phyloP scores from a whole-genome alignment of 2,888 invertebrate genomes.

The Ichneumon xanthorius region DNA sequence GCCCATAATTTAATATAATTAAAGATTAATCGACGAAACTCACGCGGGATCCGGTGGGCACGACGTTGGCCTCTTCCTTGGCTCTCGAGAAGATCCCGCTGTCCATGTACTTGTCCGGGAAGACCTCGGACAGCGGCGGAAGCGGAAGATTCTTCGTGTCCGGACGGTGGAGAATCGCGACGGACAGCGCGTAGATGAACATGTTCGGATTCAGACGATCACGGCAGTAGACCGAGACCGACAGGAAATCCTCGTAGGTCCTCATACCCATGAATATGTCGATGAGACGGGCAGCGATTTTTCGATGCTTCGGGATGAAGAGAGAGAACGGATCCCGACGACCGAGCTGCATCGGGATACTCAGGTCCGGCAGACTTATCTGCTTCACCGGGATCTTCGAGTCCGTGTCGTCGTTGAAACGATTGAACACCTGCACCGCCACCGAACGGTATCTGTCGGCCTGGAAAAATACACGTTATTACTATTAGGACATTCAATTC shows the following conservation, averaged over 20 bases:
- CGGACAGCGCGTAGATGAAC: slow-evolving; percentile 92
- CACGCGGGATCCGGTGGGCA: slow-evolving; percentile 88
- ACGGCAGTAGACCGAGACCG: slow-evolving; percentile 89
- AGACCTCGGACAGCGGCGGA: slow-evolving; percentile 91
- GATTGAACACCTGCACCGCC: slow-evolving; percentile 87
- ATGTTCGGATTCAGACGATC: slow-evolving; percentile 92
- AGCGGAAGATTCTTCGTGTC: slow-evolving; percentile 90
- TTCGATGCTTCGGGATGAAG: slow-evolving; percentile 90
- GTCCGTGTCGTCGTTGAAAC: slow-evolving; percentile 86
- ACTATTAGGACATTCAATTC: no score
- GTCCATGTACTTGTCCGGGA: slow-evolving; percentile 94
- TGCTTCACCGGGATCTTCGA: slow-evolving; percentile 87
- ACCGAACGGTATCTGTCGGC: slow-evolving; percentile 87
- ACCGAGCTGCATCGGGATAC: slow-evolving; percentile 87
- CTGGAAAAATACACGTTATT: slow-evolving; percentile 75
- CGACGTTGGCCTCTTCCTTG: slow-evolving; percentile 89
- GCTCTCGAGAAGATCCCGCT: slow-evolving; percentile 90
- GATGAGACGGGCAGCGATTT: slow-evolving; percentile 90
- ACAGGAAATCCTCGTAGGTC: slow-evolving; percentile 89
- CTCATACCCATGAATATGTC: slow-evolving; percentile 90
- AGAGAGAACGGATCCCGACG: slow-evolving; percentile 90
- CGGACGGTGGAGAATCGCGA: slow-evolving; percentile 90
- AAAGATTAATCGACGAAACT: slow-evolving; percentile 69
- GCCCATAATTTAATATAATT: background rate
- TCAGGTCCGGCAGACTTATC: slow-evolving; percentile 88